Evolutionary conservation across 2,113 vertebrate species (phyloP).

Genomic region (Sphyrna mokarran): DNA sequence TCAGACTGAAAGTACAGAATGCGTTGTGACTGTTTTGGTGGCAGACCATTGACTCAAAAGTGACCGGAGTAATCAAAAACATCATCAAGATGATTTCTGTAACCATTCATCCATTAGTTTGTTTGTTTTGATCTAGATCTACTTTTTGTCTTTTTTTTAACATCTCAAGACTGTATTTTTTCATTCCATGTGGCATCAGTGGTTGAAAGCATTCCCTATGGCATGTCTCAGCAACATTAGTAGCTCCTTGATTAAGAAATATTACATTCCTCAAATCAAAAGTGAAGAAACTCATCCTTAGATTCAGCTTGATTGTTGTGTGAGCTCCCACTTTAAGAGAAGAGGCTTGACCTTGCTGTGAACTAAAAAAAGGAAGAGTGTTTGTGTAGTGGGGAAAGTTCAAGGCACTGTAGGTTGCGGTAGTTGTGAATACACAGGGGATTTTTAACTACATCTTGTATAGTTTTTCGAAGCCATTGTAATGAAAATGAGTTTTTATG

Average conservation of each 20-base stretch:
- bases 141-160: neutral
- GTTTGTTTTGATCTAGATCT: neutral
- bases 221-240: neutral
- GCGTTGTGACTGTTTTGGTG: neutral
- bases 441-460: neutral
- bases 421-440: neutral
- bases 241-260: neutral
- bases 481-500: neutral
- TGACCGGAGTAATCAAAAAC: neutral
- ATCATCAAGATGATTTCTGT: neutral
- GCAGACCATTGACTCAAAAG: neutral
- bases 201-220: neutral
- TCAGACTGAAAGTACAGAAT: neutral
- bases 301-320: neutral
- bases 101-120: neutral
- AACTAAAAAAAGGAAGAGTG: conserved; percentile 8
- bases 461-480: neutral
- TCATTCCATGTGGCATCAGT: neutral
- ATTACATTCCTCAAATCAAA: neutral
- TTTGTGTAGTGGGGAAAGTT: neutral
- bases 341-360: neutral
- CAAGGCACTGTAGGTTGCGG: neutral
- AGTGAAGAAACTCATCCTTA: neutral
- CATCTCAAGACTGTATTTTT: neutral
- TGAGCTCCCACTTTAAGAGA: neutral